Base-by-base conservation (phyloP, 2,888 invertebrate genomes). In the Drosophila parthenogenetica region DNA sequence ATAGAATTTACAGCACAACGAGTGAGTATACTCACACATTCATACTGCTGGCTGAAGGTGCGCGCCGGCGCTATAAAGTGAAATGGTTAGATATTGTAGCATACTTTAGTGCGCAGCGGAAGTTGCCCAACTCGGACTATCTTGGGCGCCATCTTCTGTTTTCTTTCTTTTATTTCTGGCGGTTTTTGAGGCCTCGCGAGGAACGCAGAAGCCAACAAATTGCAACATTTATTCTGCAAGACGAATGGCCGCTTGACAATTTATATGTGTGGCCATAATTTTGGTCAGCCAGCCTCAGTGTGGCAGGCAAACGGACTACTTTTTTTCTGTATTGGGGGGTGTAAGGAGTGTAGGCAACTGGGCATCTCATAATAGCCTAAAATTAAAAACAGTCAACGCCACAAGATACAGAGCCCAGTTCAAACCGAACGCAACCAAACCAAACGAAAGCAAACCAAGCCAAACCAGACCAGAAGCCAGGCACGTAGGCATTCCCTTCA, bases 221-320 rank as follows among this genome's bases (percentile, higher is more conserved):
- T 91, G 90, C 90, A 91, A 91, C 90, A 90, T 90, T 90, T 90
- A 91, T 91, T 91, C 78, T 87, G 83, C 82, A 91, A 91, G 91
- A 90, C 89, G 91, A 90, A 91, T 90, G 89, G 84, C 58, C 84
- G 81, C 91, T 89, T 87, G 90, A 91, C 90, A 91, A 91, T 91
- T 90, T 90, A 90, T 87, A 81, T 79, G 79, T 88, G 83, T 79
- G 81, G 74, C 81, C 84, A 89, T 84, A 84, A 84, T 86, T 84
- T 79, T 89, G 60, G 40, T 40, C 63, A 29, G 68, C 58, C 77
- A 45, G 53, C 57, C 43, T 29, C 42, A 32, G 32, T 16, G 16
- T 14, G 40, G 51, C 46, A 57, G 35, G 45, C 57, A 57, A 29
- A 29, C 50, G 49, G 17, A 5, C 50, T n/a, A 42, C 17, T 42